A percentile compares a stretch with the other conserved stretches of the same genome.
phyloP scores from a whole-genome alignment of 2,797 vertebrate genomes.

The Vespertilio murinus region DNA sequence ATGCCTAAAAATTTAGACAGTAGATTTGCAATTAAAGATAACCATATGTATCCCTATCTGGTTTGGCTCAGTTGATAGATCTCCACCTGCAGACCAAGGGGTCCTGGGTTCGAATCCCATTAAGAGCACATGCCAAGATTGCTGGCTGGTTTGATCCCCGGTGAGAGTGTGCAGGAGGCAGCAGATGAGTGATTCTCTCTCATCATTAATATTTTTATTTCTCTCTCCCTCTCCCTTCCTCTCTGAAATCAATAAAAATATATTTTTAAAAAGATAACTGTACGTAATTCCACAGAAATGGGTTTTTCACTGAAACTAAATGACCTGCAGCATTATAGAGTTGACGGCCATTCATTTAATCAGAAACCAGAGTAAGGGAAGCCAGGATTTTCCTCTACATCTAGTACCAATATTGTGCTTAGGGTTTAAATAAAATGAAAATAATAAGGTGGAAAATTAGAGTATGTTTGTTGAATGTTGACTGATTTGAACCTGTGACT shows the following conservation, averaged over 20 bases:
- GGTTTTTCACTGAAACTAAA: constrained; percentile 4
- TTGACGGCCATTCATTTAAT: constrained; percentile 10
- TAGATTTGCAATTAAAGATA: constrained; percentile 53
- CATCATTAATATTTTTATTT: too few species aligned
- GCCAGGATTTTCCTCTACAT: background rate
- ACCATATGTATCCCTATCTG: background rate
- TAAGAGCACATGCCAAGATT: too few species aligned
- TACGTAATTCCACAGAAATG: constrained; percentile 50
- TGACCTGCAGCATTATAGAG: constrained; percentile 34
- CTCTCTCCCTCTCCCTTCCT: too few species aligned
- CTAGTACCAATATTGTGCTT: constrained; percentile 41
- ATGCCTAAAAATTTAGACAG: background rate
- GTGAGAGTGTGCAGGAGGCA: too few species aligned
- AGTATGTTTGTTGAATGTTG: constrained; percentile 45
- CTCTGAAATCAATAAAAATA: too few species aligned
- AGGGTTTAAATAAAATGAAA: constrained; percentile 66
- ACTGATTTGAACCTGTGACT: constrained; percentile 53
- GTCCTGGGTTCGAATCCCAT: too few species aligned
- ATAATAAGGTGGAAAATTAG: constrained; percentile 59
- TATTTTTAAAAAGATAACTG: background rate
- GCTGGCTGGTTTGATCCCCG: too few species aligned
- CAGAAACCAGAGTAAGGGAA: constrained; percentile 53
- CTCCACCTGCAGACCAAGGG: too few species aligned
- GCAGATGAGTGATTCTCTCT: too few species aligned
- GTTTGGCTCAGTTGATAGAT: too few species aligned